A percentile compares a stretch with the other conserved stretches of the same genome.
Conservation (phyloP, 2,888 invertebrate species). For the Lumbricus terrestris region DNA sequence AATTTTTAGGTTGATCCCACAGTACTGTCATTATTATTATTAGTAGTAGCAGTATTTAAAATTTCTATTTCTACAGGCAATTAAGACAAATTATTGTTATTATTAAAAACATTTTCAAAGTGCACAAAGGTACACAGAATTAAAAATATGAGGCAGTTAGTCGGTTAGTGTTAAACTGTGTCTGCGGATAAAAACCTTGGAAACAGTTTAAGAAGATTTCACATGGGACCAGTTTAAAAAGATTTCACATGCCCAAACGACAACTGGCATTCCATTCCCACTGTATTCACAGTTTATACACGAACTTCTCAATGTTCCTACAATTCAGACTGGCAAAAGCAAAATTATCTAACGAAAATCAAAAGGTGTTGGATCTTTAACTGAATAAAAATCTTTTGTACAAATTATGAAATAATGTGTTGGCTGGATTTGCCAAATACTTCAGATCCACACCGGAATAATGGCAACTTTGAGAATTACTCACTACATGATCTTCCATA, state of each 20-base stretch:
- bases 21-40: too few relatives aligned
- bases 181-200: not conserved
- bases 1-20: not conserved
- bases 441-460: not conserved
- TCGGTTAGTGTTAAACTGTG: too few relatives aligned
- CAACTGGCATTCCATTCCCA: too few relatives aligned
- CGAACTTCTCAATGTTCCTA: not conserved
- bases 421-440: not conserved
- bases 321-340: not conserved
- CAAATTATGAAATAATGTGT: not conserved
- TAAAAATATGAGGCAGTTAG: too few relatives aligned
- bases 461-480: not conserved
- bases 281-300: not conserved
- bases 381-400: not conserved
- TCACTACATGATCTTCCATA: not conserved
- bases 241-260: too few relatives aligned
- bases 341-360: not conserved
- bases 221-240: not conserved
- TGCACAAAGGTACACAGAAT: too few relatives aligned
- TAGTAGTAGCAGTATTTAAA: too few relatives aligned
- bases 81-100: too few relatives aligned
- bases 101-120: too few relatives aligned
- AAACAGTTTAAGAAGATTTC: not conserved
- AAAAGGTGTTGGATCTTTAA: not conserved
- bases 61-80: too few relatives aligned